Percentiles rank a stretch among this genome's conserved stretches.
Evolutionary conservation across 2,797 vertebrate genomes (phyloP).

Genomic region (Carapus acus): DNA sequence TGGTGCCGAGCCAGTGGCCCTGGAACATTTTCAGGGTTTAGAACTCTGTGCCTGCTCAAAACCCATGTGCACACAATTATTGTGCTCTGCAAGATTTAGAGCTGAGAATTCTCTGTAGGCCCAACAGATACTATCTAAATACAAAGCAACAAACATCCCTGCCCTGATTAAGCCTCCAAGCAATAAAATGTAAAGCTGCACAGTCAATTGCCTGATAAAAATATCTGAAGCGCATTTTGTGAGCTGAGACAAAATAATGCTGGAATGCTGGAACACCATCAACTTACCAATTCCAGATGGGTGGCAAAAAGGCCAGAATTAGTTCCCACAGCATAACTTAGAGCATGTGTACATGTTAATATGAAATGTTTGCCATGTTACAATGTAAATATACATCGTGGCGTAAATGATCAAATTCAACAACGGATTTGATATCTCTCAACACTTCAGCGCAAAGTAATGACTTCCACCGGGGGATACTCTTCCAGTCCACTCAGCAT

Average conservation of each 20-base stretch:
- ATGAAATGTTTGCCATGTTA: too few relatives aligned
- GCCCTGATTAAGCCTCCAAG: slow-evolving; percentile 54
- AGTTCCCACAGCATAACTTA: too few relatives aligned
- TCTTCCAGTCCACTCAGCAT: slow-evolving; percentile 9
- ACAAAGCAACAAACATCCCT: slow-evolving; percentile 40
- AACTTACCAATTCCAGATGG: slow-evolving; percentile 21
- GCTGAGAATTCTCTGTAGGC: slow-evolving; percentile 39
- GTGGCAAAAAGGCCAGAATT: not conserved
- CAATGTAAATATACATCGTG: not conserved
- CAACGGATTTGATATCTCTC: not conserved
- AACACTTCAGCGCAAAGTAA: not conserved
- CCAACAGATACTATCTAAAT: slow-evolving; percentile 50
- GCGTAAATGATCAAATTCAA: slow-evolving; percentile 17
- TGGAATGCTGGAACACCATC: slow-evolving; percentile 54
- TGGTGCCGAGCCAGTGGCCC: slow-evolving; percentile 18
- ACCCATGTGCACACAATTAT: too few relatives aligned
- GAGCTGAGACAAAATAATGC: slow-evolving; percentile 44
- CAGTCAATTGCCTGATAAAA: slow-evolving; percentile 59
- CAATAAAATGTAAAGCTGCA: slow-evolving; percentile 58
- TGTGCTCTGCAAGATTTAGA: slow-evolving; percentile 18
- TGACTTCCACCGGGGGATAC: slow-evolving; percentile 6
- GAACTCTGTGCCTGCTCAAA: too few relatives aligned
- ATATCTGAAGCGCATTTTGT: slow-evolving; percentile 50
- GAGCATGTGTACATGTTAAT: too few relatives aligned
- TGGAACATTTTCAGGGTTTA: slow-evolving; percentile 32